Evolutionary conservation across 2,113 vertebrate genomes (phyloP).

Genomic region (Xyrauchen texanus): DNA sequence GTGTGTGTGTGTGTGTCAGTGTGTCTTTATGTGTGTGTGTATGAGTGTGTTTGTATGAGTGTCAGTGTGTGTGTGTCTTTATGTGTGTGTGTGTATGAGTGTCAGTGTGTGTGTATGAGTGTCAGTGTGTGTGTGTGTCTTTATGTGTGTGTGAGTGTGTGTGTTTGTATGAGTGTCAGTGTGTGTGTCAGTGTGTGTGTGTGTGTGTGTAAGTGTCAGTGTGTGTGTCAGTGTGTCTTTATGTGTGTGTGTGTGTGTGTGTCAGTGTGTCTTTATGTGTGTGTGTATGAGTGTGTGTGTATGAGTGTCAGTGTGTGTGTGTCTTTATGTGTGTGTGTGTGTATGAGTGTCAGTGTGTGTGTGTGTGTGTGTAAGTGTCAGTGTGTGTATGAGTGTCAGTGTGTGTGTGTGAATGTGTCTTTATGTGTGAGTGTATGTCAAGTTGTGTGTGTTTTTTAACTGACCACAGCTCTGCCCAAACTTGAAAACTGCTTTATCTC

Average conservation of each 20-base stretch:
- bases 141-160: too few species aligned
- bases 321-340: conserved; percentile 16
- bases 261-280: too few species aligned
- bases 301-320: background rate
- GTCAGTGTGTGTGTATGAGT: background rate
- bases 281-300: too few species aligned
- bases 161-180: too few species aligned
- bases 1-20: too few species aligned
- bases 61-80: conserved; percentile 24
- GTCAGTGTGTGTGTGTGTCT: background rate
- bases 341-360: conserved; percentile 12
- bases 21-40: too few species aligned
- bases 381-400: background rate
- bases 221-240: background rate
- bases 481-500: too few species aligned
- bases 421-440: too few species aligned
- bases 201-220: conserved; percentile 11
- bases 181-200: conserved; percentile 9
- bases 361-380: background rate
- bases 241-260: background rate
- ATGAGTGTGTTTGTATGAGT: background rate
- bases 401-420: background rate
- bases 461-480: too few species aligned
- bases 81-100: conserved; percentile 15
- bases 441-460: too few species aligned